phyloP scores from a whole-genome alignment of 2,113 vertebrate genomes.

The Toxotes jaculatrix region DNA sequence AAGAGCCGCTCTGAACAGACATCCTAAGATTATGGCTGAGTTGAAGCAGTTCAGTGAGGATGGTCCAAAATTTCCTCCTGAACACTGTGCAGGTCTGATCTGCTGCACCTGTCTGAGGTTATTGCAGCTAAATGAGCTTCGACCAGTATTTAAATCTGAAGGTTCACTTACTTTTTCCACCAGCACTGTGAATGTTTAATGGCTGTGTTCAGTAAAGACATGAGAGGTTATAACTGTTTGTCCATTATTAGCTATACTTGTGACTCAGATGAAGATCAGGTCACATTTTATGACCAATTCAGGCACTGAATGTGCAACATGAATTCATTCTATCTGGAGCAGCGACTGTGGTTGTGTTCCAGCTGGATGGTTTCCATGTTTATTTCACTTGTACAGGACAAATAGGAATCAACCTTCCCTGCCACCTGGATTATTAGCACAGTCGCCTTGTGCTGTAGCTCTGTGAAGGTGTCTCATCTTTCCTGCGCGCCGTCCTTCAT shows the following conservation, averaged over 20 bases:
- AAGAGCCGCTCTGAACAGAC: too few relatives aligned
- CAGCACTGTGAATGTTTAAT: not conserved
- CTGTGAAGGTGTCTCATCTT: conserved; percentile 12
- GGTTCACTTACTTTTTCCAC: too few relatives aligned
- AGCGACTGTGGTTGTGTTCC: not conserved
- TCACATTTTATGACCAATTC: not conserved
- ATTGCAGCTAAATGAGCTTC: too few relatives aligned
- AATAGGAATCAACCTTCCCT: not conserved
- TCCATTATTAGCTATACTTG: not conserved
- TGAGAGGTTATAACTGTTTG: too few relatives aligned
- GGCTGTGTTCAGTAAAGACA: not conserved
- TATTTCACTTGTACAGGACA: not conserved
- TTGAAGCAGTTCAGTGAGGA: too few relatives aligned
- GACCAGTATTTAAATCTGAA: too few relatives aligned
- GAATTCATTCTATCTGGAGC: not conserved
- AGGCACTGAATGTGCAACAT: not conserved
- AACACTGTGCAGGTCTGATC: too few relatives aligned
- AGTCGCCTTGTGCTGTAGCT: not conserved
- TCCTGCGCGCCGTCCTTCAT: conserved; percentile 8
- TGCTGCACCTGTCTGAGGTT: too few relatives aligned
- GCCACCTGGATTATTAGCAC: conserved; percentile 1
- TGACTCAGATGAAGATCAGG: not conserved
- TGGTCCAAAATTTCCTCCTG: too few relatives aligned
- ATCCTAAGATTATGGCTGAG: too few relatives aligned
- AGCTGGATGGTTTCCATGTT: not conserved